Base-by-base conservation (phyloP, 2,113 vertebrate genomes). In the Campylomormyrus tamandua region DNA sequence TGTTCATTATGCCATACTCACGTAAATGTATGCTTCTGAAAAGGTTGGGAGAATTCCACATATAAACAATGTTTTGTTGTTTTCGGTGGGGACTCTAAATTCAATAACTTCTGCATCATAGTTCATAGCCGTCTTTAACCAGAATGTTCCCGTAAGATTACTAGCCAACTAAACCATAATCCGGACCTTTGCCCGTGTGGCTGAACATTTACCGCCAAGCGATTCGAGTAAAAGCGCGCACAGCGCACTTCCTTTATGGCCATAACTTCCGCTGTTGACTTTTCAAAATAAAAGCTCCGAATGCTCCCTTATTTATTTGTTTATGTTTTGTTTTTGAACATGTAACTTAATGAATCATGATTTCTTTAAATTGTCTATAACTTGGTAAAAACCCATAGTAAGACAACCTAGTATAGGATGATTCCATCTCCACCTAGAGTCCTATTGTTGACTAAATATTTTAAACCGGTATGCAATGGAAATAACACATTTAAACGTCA, bases 11-110 rank as follows among this genome's bases (percentile, higher is more conserved):
- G 21, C 85, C 48, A 53, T 88, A 91, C 93, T 93, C 91, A 96
- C 95, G 86, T 94, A 94, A 91, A 94, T 90, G 2, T 91, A 89
- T 0, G 91, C 95, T 91, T 96, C 93, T 0, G 89, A 15, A 58
- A 88, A 83, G 9, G 1, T 19, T 0, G 93, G 91, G 58, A 95
- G 92, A 90, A 97, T 94, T 10, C 96, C 93, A 96, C 97, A 97
- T 3, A 97, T 94, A 86, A 97, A 95, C 88, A 97, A 58, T 0
- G 94, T 96, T 91, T 95, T 96, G 2, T 92, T 95, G 49, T 92
- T 92, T 52, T 94, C 95, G 0, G 35, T 3, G 0, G 97, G 96
- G 10, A 97, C 95, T 45, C 84, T 90, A 80, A 97, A 97, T 27
- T 95, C 93, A 13, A 97, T 10, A 15, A 97, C 19, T 85, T 96